Evolutionary conservation across 1,140 invertebrate species (phyloP), one percentile per base, ranked within the genome.

Genomic region (Lasioglossum baleicum): DNA sequence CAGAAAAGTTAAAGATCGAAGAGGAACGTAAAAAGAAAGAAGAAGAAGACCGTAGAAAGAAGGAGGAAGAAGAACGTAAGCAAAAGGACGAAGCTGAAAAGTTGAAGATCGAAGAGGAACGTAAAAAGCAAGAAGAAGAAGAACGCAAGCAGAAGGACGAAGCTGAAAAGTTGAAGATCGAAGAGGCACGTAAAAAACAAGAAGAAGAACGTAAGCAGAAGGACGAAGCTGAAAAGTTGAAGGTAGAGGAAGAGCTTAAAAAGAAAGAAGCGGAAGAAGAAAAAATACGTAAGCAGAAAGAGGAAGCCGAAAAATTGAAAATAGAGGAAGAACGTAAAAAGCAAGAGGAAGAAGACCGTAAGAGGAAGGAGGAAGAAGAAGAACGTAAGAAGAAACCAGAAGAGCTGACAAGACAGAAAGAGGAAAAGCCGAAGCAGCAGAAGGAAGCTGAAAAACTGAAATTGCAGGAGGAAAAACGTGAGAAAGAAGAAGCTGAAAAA

Each of bases 321-420:
- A 6, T 17, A 2, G 51, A 53, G 13, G 51, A 15, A 56, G 20
- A 82, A 60, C 1, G n/a, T 17, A 60, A 78, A 72, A 79, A 77
- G 64, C 63, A 48, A 11, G n/a, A 80, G n/a, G 67, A 81, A 58
- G 51, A 64, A 35, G 42, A 88, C 13, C n/a, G 51, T 11, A 56
- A 88, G 83, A 71, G 67, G 11, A 44, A 73, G 75, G 88, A 83
- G 71, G 82, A 78, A 8, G 81, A 86, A 31, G 73, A 87, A 71
- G 70, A 73, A 22, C 63, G 66, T n/a, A 68, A 65, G 69, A 69
- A 51, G 44, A 3, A 69, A 17, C 76, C 79, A 67, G 71, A 79
- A 77, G 70, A 77, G 64, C 26, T 74, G 60, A 44, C 68, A 17
- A 61, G 75, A 22, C 75, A 84, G 63, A 20, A 64, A 56, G 67